Evolutionary conservation across 2,888 invertebrate species (phyloP).

Genomic region (Brenthis daphne): DNA sequence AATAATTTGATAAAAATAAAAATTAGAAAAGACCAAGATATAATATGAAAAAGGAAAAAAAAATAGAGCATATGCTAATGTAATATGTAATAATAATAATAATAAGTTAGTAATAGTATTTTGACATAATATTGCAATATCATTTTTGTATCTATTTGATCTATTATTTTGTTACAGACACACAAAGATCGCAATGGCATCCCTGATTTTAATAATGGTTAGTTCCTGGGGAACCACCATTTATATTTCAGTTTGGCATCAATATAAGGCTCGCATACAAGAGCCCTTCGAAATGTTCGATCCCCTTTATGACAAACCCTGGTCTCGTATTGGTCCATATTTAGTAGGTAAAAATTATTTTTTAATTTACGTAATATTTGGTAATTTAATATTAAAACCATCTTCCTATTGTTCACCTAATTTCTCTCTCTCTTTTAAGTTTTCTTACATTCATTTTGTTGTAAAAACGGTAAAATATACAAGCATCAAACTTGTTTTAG

Average conservation of each 20-base stretch:
- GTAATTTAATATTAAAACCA: no score
- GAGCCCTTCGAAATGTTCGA: conserved; percentile 92
- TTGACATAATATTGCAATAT: background rate
- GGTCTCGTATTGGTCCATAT: conserved; percentile 91
- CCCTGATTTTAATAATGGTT: conserved; percentile 82
- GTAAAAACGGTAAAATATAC: no score
- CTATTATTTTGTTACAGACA: conserved; percentile 67
- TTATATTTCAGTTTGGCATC: conserved; percentile 87
- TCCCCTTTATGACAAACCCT: conserved; percentile 91
- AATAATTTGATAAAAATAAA: no score
- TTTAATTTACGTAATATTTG: background rate
- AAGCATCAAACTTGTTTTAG: no score
- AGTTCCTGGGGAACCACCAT: conserved; percentile 90
- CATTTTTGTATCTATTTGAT: background rate
- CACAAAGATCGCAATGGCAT: conserved; percentile 83
- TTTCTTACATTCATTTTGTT: no score
- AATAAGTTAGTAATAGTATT: no score
- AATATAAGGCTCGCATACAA: conserved; percentile 88
- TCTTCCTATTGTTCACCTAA: no score
- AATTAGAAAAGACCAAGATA: no score
- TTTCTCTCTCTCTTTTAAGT: no score
- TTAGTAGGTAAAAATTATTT: conserved; percentile 83
- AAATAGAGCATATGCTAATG: no score
- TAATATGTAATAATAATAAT: no score
- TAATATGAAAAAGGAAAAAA: no score